Evolutionary conservation across 2,113 vertebrate species (phyloP), one percentile per base, ranked within the genome.

Genomic region (Poeciliopsis turrubarensis): DNA sequence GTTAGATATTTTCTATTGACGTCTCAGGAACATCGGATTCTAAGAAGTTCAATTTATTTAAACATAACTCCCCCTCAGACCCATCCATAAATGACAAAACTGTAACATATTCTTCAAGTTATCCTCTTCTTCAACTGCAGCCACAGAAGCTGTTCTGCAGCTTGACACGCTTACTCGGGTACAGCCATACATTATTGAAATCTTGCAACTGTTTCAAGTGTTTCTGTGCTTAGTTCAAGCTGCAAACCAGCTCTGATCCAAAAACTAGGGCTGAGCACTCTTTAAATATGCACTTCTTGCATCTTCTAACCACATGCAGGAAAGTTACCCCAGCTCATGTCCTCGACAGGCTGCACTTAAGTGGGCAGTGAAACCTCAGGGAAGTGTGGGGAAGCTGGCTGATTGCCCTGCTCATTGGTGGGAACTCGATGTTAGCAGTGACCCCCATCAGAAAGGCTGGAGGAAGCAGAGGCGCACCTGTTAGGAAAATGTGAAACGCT

Each of bases 251-350:
- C 65, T 61, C 27, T 10, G 8, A 68, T 47, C 62, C 57, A 72
- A 63, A 80, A 76, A 63, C 78, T 60, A 22, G 31, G 41, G 37
- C 75, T 79, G 34, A 30, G 73, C 74, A 34, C 71, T 14, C 74
- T 70, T 89, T 80, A 81, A 85, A 87, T 78, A 87, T 89, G 85
- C 80, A 88, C 76, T 57, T 31, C 57, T 73, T 60, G 37, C 68
- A 78, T 74, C 60, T 77, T 65, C 64, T 32, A 68, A 72, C 75
- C 69, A 4, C 65, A 71, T 83, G 81, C 61, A 75, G 65, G 37
- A 78, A 78, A 85, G 72, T 77, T 75, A 1, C 63, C 60, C 71
- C 60, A 29, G 63, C 65, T 82, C 64, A 15, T 26, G 70, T 73
- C 51, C 61, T 30, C 44, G 67, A 30, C 75, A 67, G 70, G 41